phyloP scores from a whole-genome alignment of 2,888 invertebrate species.

The Caenorhabditis sp. region DNA sequence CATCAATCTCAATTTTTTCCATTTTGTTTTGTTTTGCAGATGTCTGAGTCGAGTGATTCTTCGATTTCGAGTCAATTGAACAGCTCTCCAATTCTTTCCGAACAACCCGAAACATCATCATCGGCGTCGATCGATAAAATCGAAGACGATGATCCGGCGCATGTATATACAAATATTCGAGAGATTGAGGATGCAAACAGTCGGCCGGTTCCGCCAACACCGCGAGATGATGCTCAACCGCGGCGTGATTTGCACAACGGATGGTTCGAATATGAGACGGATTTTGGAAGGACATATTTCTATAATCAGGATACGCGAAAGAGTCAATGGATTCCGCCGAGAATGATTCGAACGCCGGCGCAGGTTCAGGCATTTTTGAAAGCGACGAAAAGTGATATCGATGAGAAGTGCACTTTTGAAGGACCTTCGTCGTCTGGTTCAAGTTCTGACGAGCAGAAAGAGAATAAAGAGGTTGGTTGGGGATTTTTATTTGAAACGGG shows the following conservation, averaged over 20 bases:
- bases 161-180: conserved; percentile 64
- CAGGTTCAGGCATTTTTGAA: conserved; percentile 45
- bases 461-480: conserved; percentile 11
- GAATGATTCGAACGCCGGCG: conserved; percentile 56
- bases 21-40: conserved; percentile 7
- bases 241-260: conserved; percentile 59
- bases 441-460: conserved; percentile 24
- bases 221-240: conserved; percentile 43
- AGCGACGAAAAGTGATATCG: conserved; percentile 23
- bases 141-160: conserved; percentile 25
- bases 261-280: conserved; percentile 65
- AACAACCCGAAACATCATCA: neutral
- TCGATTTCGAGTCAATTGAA: conserved; percentile 23
- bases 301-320: conserved; percentile 57
- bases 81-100: neutral
- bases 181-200: conserved; percentile 61
- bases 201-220: conserved; percentile 56
- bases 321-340: conserved; percentile 67
- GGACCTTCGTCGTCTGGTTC: conserved; percentile 19
- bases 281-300: conserved; percentile 62
- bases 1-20: too few species aligned
- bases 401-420: conserved; percentile 29
- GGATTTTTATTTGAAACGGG: neutral
- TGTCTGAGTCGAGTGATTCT: conserved; percentile 34
- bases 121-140: neutral